Conservation (phyloP, 2,888 invertebrate species). For the Eristalis intricaria region DNA sequence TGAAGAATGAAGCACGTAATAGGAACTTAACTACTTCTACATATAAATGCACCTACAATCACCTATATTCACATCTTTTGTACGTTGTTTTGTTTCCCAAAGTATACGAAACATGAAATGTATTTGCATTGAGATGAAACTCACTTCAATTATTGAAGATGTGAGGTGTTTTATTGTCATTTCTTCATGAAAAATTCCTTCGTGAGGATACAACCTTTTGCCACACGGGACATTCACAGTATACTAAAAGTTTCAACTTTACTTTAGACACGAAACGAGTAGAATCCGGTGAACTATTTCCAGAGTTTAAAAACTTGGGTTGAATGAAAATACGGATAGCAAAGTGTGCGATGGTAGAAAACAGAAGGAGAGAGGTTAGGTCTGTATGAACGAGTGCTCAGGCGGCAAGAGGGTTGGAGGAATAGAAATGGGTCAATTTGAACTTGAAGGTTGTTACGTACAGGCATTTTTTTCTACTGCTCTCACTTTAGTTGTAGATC, state of each 20-base stretch:
- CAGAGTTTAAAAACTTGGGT: slow-evolving; percentile 59
- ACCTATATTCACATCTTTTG: slow-evolving; percentile 7
- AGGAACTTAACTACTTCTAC: too few species aligned
- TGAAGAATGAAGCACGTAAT: too few species aligned
- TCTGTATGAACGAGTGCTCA: slow-evolving; percentile 13
- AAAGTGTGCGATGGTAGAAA: slow-evolving; percentile 13
- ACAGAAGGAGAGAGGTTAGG: neutral
- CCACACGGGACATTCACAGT: slow-evolving; percentile 26
- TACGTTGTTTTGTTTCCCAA: slow-evolving; percentile 30
- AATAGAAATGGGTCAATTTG: slow-evolving; percentile 69
- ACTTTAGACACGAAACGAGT: slow-evolving; percentile 67
- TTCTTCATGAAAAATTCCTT: slow-evolving; percentile 51
- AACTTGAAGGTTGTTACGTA: slow-evolving; percentile 69
- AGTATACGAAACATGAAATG: slow-evolving; percentile 37
- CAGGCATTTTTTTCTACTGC: slow-evolving; percentile 54
- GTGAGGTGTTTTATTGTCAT: slow-evolving; percentile 63
- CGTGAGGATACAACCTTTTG: slow-evolving; percentile 47
- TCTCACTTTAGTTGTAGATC: slow-evolving; percentile 43
- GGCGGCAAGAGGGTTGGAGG: slow-evolving; percentile 34
- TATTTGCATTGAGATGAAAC: slow-evolving; percentile 60
- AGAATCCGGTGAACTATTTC: slow-evolving; percentile 68
- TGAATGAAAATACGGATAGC: slow-evolving; percentile 58
- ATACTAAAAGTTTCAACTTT: slow-evolving; percentile 66
- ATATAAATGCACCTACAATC: slow-evolving; percentile 13
- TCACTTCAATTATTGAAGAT: slow-evolving; percentile 54